Conservation (phyloP, 2,888 invertebrate genomes). For the Drosophila birchii region DNA sequence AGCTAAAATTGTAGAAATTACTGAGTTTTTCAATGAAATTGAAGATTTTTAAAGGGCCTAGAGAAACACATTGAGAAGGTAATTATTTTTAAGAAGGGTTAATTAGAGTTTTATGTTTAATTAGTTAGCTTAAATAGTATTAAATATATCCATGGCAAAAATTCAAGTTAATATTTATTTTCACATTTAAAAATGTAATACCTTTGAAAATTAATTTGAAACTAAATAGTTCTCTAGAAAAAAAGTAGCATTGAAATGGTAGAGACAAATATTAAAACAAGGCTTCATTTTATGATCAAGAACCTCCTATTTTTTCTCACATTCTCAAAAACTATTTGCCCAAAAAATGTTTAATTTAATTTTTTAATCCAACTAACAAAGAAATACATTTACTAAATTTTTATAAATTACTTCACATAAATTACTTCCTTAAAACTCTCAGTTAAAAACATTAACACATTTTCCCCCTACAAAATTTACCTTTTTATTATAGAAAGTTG, state of each 20-base stretch:
- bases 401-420: background rate
- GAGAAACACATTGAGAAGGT: background rate
- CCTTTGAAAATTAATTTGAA: too few relatives aligned
- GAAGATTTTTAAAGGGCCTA: background rate
- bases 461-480: background rate
- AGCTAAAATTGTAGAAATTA: conserved; percentile 49
- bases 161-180: background rate
- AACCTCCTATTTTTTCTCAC: background rate
- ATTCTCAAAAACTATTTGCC: background rate
- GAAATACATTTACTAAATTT: conserved; percentile 1
- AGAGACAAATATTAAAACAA: background rate
- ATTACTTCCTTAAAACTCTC: background rate
- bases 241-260: background rate
- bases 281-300: background rate
- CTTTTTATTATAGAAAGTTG: conserved; percentile 32
- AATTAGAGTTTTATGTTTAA: background rate
- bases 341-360: background rate
- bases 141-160: background rate
- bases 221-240: background rate
- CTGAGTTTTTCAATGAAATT: background rate
- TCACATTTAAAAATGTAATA: background rate
- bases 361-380: rapidly evolving
- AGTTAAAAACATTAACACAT: conserved; percentile 20
- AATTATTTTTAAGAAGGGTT: background rate
- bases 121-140: background rate